Base-by-base conservation (phyloP, 2,797 vertebrate species). In the Rhynchonycteris naso region DNA sequence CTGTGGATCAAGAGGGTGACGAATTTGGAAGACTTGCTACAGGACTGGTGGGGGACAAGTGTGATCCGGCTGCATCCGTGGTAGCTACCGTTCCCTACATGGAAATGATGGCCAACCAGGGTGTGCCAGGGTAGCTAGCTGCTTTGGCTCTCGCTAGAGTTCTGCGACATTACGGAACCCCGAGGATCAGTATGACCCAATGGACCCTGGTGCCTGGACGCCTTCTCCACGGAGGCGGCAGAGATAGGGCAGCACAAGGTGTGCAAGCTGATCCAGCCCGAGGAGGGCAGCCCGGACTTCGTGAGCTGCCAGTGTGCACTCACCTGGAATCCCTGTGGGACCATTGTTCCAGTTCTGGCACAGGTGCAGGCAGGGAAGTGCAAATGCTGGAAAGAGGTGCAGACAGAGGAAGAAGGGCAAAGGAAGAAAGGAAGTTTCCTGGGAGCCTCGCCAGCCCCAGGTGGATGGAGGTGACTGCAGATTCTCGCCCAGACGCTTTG, bases 1-100 rank as follows among this genome's bases (percentile, higher is more conserved):
- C 99, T 99, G 97, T 99, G 99, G 98, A 99, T 99, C 96, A 99
- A 99, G 97, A 98, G 99, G 54, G 99, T 99, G 63, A 99, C 99
- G 97, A 99, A 99, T 97, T 99, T 99, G 0, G 99, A 99, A 12
- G 99, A 99, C n/a, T 99, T 99, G 93, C 99, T 99, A 19, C 99
- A 99, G 99, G 99, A 95, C 98, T 99, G 81, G 99, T 99, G 97
- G 99, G 99, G 43, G 99, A 99, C 98, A 99, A 99, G 95, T 99
- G 99, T 96, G 99, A 99, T 97, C 99, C 99, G 7, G 99, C 99
- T 0, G 98, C 99, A 0, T 99, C 99, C 95, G 99, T 99, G 0
- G 99, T 99, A 97, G 99, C 96, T 99, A 99, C 0, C 63, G 99
- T 99, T 96, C 99, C 99, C 58, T 99, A 99, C 97, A 99, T 99